These are phyloP conservation scores for Villa cingulata DNA, from an alignment of 2,888 invertebrate genomes.

Conservation along the genomic window DNA sequence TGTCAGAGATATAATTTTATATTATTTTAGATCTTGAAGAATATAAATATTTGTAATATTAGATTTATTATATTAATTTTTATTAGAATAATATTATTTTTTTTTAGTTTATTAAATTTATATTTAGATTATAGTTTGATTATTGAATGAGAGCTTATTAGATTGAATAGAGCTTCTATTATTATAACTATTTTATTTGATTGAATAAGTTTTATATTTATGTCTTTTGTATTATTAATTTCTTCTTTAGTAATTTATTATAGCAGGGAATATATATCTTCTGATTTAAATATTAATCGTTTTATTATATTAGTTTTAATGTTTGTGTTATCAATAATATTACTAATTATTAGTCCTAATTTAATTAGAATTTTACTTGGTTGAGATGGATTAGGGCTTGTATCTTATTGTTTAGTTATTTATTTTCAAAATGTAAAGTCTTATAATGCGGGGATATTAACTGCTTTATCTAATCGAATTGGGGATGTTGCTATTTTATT, in stretches of 20 bases:
- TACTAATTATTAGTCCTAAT: conserved; percentile 55
- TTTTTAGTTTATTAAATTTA: conserved; percentile 37
- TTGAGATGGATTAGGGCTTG: conserved; percentile 58
- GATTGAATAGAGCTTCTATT: conserved; percentile 38
- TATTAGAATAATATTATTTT: conserved; percentile 33
- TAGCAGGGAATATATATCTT: conserved; percentile 47
- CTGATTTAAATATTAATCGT: conserved; percentile 44
- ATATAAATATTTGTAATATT: conserved; percentile 41
- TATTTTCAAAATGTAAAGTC: conserved; percentile 46
- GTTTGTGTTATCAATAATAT: conserved; percentile 53
- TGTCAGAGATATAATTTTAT: conserved; percentile 40
- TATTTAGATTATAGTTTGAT: conserved; percentile 37
- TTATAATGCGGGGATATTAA: conserved; percentile 57
- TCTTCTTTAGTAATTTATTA: conserved; percentile 51
- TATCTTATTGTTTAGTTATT: conserved; percentile 54
- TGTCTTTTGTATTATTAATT: conserved; percentile 50
- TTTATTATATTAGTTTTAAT: conserved; percentile 51
- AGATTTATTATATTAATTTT: conserved; percentile 40
- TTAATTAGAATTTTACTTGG: conserved; percentile 57
- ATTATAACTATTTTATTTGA: conserved; percentile 46
- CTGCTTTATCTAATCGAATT: conserved; percentile 57
- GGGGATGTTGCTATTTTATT: conserved; percentile 56
- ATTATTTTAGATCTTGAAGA: conserved; percentile 41
- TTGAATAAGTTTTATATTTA: conserved; percentile 51
- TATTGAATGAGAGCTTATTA: conserved; percentile 44